Percentiles rank a stretch among this genome's conserved stretches.
Conservation (phyloP, 2,113 vertebrate genomes). For the Phasianus colchicus region DNA sequence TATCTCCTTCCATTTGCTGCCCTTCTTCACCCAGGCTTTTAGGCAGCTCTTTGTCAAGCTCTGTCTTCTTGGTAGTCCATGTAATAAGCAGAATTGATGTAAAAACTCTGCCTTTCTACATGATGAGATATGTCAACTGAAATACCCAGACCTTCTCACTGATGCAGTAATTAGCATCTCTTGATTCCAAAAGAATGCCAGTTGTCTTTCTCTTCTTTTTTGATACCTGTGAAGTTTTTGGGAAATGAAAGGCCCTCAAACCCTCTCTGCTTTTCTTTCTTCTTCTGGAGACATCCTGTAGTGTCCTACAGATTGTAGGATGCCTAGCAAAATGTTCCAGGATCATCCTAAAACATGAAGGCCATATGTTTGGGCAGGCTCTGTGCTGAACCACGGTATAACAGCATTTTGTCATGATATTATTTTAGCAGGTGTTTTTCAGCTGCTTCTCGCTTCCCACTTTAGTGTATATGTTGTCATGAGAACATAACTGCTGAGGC, state of each 20-base stretch:
- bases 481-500: neutral
- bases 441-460: neutral
- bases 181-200: neutral
- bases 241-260: neutral
- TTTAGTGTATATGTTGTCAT: neutral
- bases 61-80: neutral
- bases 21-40: neutral
- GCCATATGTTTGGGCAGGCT: neutral
- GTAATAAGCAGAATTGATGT: neutral
- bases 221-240: neutral
- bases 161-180: neutral
- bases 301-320: neutral
- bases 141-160: neutral
- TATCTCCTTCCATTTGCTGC: neutral
- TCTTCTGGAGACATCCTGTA: neutral
- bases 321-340: neutral
- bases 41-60: neutral
- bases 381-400: neutral
- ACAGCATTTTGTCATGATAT: neutral
- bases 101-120: neutral
- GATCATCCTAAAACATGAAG: neutral
- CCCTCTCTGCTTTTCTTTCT: neutral
- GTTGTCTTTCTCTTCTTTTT: neutral
- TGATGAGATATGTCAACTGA: neutral
- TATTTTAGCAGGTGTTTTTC: constrained; percentile 15